phyloP scores from a whole-genome alignment of 2,113 vertebrate species.

The Elanus axillaris region DNA sequence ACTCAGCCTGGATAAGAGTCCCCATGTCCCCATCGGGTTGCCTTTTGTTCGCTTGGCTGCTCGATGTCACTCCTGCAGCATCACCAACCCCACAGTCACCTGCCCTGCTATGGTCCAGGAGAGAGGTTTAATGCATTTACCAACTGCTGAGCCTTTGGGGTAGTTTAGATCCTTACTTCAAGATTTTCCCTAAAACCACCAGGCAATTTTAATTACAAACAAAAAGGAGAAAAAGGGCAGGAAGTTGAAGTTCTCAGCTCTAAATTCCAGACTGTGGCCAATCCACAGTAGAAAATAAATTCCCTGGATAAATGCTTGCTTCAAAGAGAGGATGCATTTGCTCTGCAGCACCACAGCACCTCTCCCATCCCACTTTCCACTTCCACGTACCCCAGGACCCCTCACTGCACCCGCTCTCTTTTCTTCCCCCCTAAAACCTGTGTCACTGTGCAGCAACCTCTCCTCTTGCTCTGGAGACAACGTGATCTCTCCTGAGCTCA shows the following conservation, averaged over 20 bases:
- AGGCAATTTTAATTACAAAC: neutral
- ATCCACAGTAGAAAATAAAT: neutral
- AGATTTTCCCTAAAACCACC: neutral
- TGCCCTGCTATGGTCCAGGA: fast-evolving
- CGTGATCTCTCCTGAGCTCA: neutral
- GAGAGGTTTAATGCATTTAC: fast-evolving
- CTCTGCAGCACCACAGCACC: neutral
- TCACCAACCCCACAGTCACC: fast-evolving
- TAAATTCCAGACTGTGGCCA: neutral
- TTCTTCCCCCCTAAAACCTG: neutral
- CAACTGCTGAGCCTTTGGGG: neutral
- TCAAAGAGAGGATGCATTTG: neutral
- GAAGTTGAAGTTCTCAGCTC: neutral
- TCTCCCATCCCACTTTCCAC: neutral
- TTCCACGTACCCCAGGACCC: fast-evolving
- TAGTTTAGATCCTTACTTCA: neutral
- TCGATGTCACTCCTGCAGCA: fast-evolving
- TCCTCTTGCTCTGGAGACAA: neutral
- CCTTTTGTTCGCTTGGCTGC: neutral
- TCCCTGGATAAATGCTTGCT: fast-evolving
- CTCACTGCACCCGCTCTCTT: neutral
- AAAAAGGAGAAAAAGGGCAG: neutral
- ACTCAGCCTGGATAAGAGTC: neutral
- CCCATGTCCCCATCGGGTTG: neutral
- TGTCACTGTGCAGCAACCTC: fast-evolving